Conservation (phyloP, 2,797 vertebrate genomes). For the Paedocypris micromegethes region DNA sequence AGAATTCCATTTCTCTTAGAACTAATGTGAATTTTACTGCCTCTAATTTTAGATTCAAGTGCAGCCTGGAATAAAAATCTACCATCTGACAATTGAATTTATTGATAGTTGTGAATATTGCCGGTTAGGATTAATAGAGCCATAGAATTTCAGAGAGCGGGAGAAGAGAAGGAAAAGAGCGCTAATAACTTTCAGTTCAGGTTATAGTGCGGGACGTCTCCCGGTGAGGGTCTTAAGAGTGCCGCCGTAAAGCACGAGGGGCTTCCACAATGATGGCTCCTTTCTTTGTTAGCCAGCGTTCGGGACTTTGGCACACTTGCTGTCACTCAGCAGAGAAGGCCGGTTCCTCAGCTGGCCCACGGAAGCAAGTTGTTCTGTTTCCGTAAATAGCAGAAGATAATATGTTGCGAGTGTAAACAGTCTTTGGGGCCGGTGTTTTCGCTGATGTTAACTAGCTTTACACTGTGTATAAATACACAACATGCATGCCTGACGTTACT, state of each 20-base stretch:
- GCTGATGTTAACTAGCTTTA: slow-evolving; percentile 17
- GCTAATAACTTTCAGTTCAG: slow-evolving; percentile 66
- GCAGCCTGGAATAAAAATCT: slow-evolving; percentile 80
- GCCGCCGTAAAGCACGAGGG: slow-evolving; percentile 38
- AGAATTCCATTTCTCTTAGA: slow-evolving; percentile 81
- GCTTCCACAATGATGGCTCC: slow-evolving; percentile 21
- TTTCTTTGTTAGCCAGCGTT: slow-evolving; percentile 21
- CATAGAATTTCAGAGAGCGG: slow-evolving; percentile 78
- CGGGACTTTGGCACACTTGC: slow-evolving; percentile 15
- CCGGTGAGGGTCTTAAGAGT: slow-evolving; percentile 57
- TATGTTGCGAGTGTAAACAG: slow-evolving; percentile 40
- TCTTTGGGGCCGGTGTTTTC: slow-evolving; percentile 17
- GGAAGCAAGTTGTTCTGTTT: slow-evolving; percentile 26
- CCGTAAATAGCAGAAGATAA: slow-evolving; percentile 28
- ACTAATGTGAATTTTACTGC: slow-evolving; percentile 93
- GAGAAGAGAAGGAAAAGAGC: slow-evolving; percentile 61
- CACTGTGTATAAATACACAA: slow-evolving; percentile 30
- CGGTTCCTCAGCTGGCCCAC: slow-evolving; percentile 6
- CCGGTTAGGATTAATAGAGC: slow-evolving; percentile 89
- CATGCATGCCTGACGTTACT: slow-evolving; percentile 22
- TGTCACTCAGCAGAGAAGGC: slow-evolving; percentile 1
- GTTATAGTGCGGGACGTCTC: slow-evolving; percentile 72
- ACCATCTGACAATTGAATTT: slow-evolving; percentile 92
- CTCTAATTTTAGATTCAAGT: slow-evolving; percentile 90
- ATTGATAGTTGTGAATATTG: slow-evolving; percentile 94